Conservation (phyloP, 1,140 invertebrate genomes). For the Heliconius eleuchia region DNA sequence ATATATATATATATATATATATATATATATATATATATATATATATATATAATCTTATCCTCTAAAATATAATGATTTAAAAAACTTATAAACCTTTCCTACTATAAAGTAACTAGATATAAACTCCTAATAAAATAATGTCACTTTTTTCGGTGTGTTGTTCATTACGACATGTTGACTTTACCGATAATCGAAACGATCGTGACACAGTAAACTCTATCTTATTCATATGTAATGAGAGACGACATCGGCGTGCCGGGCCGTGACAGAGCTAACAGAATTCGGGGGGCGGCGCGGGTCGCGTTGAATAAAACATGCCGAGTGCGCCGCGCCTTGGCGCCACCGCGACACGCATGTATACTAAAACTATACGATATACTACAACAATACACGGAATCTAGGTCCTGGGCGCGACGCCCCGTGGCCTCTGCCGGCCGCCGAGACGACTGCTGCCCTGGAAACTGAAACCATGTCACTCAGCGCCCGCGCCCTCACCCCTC, state of each 20-base stretch:
- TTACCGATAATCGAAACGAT: constrained; percentile 62
- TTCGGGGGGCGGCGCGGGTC: constrained; percentile 68
- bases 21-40: too few relatives aligned
- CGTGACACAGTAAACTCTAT: constrained; percentile 61
- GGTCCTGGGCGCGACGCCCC: constrained; percentile 40
- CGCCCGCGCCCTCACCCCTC: constrained; percentile 20
- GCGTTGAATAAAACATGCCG: constrained; percentile 72
- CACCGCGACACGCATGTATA: constrained; percentile 43
- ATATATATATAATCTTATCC: too few relatives aligned
- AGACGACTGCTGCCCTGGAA: constrained; percentile 38
- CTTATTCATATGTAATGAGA: constrained; percentile 66
- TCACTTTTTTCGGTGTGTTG: constrained; percentile 43
- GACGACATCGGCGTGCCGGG: constrained; percentile 50
- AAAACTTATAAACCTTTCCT: neutral
- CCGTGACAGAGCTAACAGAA: constrained; percentile 61
- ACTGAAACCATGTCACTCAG: constrained; percentile 41
- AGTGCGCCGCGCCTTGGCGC: constrained; percentile 49
- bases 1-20: too few relatives aligned
- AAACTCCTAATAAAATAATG: constrained; percentile 23
- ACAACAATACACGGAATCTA: constrained; percentile 50
- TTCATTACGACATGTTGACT: constrained; percentile 48
- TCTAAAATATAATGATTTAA: neutral
- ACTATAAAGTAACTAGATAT: constrained; percentile 2
- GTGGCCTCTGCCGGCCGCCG: constrained; percentile 15
- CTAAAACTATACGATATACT: constrained; percentile 48